Evolutionary conservation across 2,888 invertebrate genomes (phyloP), one percentile per base, ranked within the genome.

Genomic region (Amphipyra tragopoginis): DNA sequence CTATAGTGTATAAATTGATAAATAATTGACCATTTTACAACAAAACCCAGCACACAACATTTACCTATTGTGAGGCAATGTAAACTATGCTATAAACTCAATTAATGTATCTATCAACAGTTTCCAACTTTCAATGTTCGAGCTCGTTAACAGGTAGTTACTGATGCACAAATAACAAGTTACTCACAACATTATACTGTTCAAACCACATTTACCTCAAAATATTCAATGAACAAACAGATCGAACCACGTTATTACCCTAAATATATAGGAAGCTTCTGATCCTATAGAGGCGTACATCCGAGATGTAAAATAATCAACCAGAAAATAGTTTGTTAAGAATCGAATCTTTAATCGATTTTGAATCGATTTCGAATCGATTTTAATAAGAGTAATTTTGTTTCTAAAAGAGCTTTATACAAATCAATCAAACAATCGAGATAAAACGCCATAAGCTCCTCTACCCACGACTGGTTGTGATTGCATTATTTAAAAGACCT

Each of bases 41-140:
- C 33, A 33, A 33, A 33, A 33, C 9, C 3, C 9, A 8, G 6
- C 9, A 33, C 5, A 8, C 5, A 13, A n/a, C 5, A 39, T 39
- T 39, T 5, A 39, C 4, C 39, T 39, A 39, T 5, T 13, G 5
- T 10, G 5, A 10, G n/a, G n/a, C n/a, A n/a, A n/a, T n/a, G 39
- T 13, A 13, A 13, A 39, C 39, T 13, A 13, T 13, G 6, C 26
- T 6, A 21, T 11, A 11, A 45, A 45, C 9, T 45, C 38, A 61
- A 48, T 48, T 44, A 48, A n/a, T 43, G 13, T 7, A 40, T n/a
- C 43, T 47, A 56, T 70, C 36, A 69, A 52, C 42, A 48, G 36
- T 15, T 3, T n/a, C 34, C 40, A 56, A 63, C 40, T 67, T 70
- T 40, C 63, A 63, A 70, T 70, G 40, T 63, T 44, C 33, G 0